These are phyloP conservation scores for Masnerella sp. DNA, from an alignment of 2,888 invertebrate genomes.

Conservation along the genomic window DNA sequence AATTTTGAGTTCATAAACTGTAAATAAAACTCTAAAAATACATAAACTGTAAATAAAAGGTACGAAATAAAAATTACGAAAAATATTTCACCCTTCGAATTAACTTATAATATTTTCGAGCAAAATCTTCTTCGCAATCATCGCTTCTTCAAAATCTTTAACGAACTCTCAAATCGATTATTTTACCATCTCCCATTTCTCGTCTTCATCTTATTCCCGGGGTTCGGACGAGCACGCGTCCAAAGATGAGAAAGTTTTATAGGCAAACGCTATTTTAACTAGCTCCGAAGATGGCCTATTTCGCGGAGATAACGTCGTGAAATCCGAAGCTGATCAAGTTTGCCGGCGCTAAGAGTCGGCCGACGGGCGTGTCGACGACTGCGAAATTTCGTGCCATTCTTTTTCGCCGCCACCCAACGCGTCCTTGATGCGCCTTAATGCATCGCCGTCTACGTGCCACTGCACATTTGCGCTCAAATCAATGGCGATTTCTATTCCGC, in stretches of 20 bases:
- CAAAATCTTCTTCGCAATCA: too few relatives aligned
- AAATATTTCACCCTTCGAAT: too few relatives aligned
- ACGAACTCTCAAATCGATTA: too few relatives aligned
- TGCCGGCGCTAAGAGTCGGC: slow-evolving; percentile 50
- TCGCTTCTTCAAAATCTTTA: too few relatives aligned
- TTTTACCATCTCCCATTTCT: background rate
- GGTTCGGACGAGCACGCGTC: slow-evolving; percentile 12
- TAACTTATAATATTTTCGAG: too few relatives aligned
- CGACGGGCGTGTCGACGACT: slow-evolving; percentile 57
- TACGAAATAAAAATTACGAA: too few relatives aligned
- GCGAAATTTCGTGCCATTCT: slow-evolving; percentile 51
- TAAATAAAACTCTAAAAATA: too few relatives aligned
- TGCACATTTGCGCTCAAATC: slow-evolving; percentile 43
- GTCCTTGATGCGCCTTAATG: slow-evolving; percentile 51
- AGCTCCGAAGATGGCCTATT: slow-evolving; percentile 57
- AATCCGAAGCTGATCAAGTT: slow-evolving; percentile 62
- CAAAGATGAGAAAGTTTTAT: slow-evolving; percentile 40
- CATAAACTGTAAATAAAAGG: too few relatives aligned
- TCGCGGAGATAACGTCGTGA: slow-evolving; percentile 56
- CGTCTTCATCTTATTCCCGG: slow-evolving; percentile 7
- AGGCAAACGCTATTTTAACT: slow-evolving; percentile 40
- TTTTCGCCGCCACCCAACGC: slow-evolving; percentile 48
- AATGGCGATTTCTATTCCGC: slow-evolving; percentile 42
- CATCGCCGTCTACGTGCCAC: slow-evolving; percentile 43
- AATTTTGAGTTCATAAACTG: too few relatives aligned